Base-by-base conservation (phyloP, 2,113 vertebrate species). In the Naja naja region DNA sequence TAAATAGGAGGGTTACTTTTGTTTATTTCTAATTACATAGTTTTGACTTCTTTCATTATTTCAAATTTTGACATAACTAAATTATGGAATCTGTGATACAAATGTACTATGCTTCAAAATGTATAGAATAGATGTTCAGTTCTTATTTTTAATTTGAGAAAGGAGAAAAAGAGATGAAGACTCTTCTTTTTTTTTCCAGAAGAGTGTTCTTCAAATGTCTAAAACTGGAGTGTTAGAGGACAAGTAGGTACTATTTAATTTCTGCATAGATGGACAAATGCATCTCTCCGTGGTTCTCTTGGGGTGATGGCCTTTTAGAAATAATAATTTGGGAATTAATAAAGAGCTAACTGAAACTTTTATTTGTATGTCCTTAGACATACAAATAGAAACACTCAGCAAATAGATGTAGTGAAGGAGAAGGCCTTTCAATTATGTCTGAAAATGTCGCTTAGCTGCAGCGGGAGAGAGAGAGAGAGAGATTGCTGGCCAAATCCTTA, bases 401-500 rank as follows among this genome's bases (percentile, higher is more conserved):
- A 1, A 93, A 88, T 74, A 2, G 0, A 0, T 60, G 88, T 0
- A 0, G 47, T 49, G 89, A 90, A 64, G 93, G 30, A 94, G 55
- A 22, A 74, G 54, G n/a, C 58, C 93, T 95, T 90, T 93, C 96
- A 95, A 93, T 0, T 52, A 89, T 95, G 45, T 95, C 97, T 25
- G 89, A 20, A 96, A 97, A 96, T 97, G 97, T 97, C 93, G 94
- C 97, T 96, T 86, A 85, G 93, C 94, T 92, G 91, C 94, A 18
- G 69, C 94, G 8, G 95, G 95, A 95, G 47, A 49, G 47, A 49
- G 47, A 49, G 47, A 81, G 95, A 95, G 93, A 94, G 96, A 97
- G 96, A 81, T 81, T 43, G 92, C 89, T 23, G 55, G 55, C 89
- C 52, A 96, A 95, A 97, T 98, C 93, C 97, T 98, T 97, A 96